Evolutionary conservation across 1,140 invertebrate species (phyloP), one percentile per base, ranked within the genome.

Genomic region (Cotesia chilonis): DNA sequence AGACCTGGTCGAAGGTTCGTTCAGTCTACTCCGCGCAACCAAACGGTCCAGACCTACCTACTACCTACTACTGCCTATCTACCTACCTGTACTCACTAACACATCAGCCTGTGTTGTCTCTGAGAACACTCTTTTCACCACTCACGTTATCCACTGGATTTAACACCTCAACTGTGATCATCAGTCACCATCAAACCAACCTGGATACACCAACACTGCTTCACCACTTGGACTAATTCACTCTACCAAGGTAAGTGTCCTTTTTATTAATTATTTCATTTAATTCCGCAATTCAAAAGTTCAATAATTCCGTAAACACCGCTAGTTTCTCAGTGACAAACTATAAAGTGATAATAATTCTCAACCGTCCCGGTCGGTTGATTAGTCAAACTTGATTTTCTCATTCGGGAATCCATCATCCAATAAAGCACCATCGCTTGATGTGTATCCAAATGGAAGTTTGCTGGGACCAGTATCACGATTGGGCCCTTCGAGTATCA

Each of bases 11-110:
- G 80, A 80, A 85, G 84, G 82, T 87, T 86, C 85, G 82, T 87
- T 86, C 85, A 87, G 86, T 87, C 86, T 81, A 85, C 83, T 84
- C 85, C 85, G 84, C 83, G 85, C 86, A 82, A 77, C 84, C 85
- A 87, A 86, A 87, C 85, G 83, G 83, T 87, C 84, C 83, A 87
- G 84, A 87, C 86, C 85, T 55, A 55, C 35, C 28, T 28, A 20
- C 64, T 17, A 10, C 84, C 79, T 83, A 79, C 78, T 68, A 55
- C 55, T 6, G 12, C 10, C 68, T 68, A 47, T 28, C 63, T 38
- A 55, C 54, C 52, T 68, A n/a, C 10, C 55, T 57, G n/a, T 61
- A 20, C 20, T 28, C 28, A 10, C 20, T 17, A 20, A 20, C 28
- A 38, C 68, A 59, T 28, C 68, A 69, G 10, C 35, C 38, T 37